Base-by-base conservation (phyloP, 2,797 vertebrate genomes). In the Toxotes lorentzi region DNA sequence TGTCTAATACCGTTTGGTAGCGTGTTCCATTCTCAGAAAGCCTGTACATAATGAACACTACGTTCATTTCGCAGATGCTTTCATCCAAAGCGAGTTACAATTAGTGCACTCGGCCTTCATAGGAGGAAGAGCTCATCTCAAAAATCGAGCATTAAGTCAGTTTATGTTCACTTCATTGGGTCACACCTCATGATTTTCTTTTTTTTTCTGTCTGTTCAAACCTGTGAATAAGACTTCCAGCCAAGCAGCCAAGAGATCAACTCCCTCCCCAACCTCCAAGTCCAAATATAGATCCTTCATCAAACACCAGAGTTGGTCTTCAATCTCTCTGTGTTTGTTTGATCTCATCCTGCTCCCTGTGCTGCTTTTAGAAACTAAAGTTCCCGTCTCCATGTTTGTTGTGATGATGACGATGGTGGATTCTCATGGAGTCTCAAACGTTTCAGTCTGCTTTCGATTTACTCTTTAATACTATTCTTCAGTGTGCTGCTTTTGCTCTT, bases 271-370 rank as follows among this genome's bases (percentile, higher is more conserved):
- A 27, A 3, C 70, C 66, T 53, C 54, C 59, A 0, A 10, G 2
- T 81, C 63, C 71, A 73, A 54, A 73, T 75, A 48, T 59, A 78
- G 81, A 76, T 56, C 54, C 54, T 10, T 27, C 53, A 69, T 47
- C 41, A 47, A 57, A 62, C 43, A 4, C 6, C 63, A 32, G 53
- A 43, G 21, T 50, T 19, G 50, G 41, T 59, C 32, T 27, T 27
- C 21, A 30, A 50, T 24, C 50, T 17, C 27, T 21, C 21, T 40
- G 13, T 11, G 41, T 24, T 14, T 16, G 47, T 81, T 56, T 76
- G 78, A 76, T 81, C 56, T 61, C n/a, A 0, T 30, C 9, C 7
- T 5, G 21, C 70, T 65, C 71, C 59, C 67, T 32, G 24, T 0
- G 57, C 23, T n/a, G 54, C 61, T 14, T n/a, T 34, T 5, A 7